Percentiles rank a stretch among this genome's conserved stretches.
phyloP scores from a whole-genome alignment of 2,113 vertebrate species.

The Brienomyrus brachyistius region DNA sequence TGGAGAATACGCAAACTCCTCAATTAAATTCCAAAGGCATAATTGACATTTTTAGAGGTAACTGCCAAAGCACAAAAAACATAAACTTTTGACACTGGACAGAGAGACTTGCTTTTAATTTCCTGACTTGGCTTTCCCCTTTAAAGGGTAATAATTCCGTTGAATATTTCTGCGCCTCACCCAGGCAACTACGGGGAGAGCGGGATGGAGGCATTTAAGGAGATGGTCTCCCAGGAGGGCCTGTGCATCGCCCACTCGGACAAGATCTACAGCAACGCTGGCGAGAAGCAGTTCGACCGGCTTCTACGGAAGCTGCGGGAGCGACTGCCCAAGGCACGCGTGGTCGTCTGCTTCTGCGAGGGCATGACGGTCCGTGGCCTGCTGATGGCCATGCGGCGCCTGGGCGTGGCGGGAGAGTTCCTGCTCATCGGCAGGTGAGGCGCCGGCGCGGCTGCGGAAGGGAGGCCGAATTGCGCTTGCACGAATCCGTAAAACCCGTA shows the following conservation, averaged over 20 bases:
- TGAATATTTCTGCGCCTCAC: background rate
- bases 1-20: background rate
- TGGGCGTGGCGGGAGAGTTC: conserved; percentile 82
- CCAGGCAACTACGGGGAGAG: conserved; percentile 96
- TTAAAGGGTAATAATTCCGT: background rate
- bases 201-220: conserved; percentile 98
- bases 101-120: background rate
- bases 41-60: background rate
- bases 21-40: background rate
- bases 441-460: background rate
- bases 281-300: conserved; percentile 89
- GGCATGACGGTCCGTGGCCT: conserved; percentile 94
- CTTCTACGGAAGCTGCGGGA: conserved; percentile 86
- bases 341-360: conserved; percentile 96
- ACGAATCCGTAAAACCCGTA: background rate
- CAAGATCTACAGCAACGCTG: conserved; percentile 98
- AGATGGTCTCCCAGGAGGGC: conserved; percentile 87
- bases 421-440: conserved; percentile 89
- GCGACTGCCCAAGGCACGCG: conserved; percentile 85
- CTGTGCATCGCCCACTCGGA: conserved; percentile 96
- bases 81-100: background rate
- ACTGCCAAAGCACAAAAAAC: background rate
- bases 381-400: conserved; percentile 89
- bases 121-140: background rate
- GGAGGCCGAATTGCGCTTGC: background rate